Evolutionary conservation across 2,113 vertebrate species (phyloP), one percentile per base, ranked within the genome.

Genomic region (Blennius ocellaris): DNA sequence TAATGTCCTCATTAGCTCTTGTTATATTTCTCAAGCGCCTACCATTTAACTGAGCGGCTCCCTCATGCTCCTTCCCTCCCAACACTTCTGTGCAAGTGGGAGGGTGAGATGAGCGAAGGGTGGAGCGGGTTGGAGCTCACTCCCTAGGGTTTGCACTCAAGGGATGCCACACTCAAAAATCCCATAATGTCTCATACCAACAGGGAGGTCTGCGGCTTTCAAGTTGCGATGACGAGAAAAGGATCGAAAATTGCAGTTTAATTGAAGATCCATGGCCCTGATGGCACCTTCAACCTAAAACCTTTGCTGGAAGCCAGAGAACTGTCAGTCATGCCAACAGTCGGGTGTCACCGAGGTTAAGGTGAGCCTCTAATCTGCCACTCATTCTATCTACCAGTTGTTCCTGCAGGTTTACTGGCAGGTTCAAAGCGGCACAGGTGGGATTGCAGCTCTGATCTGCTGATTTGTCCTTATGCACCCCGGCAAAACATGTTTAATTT

Each of bases 361-460:
- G 38, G 49, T 51, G 73, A 78, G 64, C 45, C 70, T 81, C 16
- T 78, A 70, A 72, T 63, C 76, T 55, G 62, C 9, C 69, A 43
- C 12, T 70, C 69, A 14, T 48, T 36, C 49, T 59, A 51, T 43
- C 10, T 36, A 44, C 41, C 14, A 47, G 62, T 50, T 45, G 36
- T 69, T 47, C 37, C 16, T 66, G 41, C 52, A 59, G 72, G 55
- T 44, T 84, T 48, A 56, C 40, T 16, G 66, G 6, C 47, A 44
- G 47, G 16, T 80, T 74, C 54, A 76, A 53, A 79, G 30, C 45
- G 30, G 72, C 48, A 45, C 48, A 2, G 0, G 6, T 15, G 36
- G 15, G 44, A 63, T 45, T 73, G 16, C 41, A 21, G 14, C 2
- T 0, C 21, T 47, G 21, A 58, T 58, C 10, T 50, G 21, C 17